Percentiles rank a stretch among this genome's conserved stretches.
Conservation (phyloP, 2,797 vertebrate species). For the Leuciscus waleckii region DNA sequence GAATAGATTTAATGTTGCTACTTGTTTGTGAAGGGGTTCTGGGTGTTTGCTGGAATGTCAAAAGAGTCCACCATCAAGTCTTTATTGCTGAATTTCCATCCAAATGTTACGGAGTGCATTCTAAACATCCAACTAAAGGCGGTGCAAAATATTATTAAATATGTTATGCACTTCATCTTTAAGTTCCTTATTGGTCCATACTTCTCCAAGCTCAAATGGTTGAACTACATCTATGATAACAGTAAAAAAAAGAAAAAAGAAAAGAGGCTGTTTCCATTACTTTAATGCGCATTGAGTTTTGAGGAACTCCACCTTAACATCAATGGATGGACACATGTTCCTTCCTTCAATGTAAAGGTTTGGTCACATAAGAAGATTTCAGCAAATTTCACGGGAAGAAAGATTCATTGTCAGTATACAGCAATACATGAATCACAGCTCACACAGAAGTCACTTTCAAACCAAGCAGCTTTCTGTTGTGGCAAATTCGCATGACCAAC, state of each 20-base stretch:
- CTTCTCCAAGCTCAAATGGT: no score
- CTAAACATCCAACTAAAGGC: background rate
- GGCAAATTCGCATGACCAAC: no score
- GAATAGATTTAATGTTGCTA: background rate
- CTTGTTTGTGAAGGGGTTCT: background rate
- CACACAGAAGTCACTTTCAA: no score
- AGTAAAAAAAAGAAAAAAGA: no score
- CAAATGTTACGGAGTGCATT: background rate
- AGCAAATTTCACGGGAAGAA: background rate
- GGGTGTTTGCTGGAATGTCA: background rate
- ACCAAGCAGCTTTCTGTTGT: no score
- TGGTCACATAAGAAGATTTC: background rate
- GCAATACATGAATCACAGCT: no score
- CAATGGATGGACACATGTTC: background rate
- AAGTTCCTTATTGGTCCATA: no score
- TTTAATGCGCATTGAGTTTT: background rate
- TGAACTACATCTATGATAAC: no score
- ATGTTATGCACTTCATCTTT: no score
- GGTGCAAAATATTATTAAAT: background rate
- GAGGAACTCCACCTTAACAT: background rate
- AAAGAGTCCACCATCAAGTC: background rate
- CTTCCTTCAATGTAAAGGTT: background rate
- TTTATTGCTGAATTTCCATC: background rate
- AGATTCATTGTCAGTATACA: background rate
- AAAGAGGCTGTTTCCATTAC: no score